These are phyloP conservation scores for Harpagoxenus sublaevis DNA, from an alignment of 2,888 invertebrate genomes.

Conservation along the genomic window DNA sequence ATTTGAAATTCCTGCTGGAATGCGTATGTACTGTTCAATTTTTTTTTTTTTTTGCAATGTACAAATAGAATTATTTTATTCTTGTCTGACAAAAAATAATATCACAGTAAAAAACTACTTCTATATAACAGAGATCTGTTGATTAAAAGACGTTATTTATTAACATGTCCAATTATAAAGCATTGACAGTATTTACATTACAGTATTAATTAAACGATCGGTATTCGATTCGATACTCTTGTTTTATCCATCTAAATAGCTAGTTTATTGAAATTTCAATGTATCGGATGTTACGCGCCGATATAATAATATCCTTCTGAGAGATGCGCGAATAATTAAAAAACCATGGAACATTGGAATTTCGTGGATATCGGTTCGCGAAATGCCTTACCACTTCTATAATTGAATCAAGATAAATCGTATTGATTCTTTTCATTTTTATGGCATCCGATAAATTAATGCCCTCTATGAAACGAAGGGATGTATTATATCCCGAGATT, in stretches of 20 bases:
- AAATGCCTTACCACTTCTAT: not conserved
- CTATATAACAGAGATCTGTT: not conserved
- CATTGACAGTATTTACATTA: not conserved
- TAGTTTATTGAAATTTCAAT: constrained; percentile 21
- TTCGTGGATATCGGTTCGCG: not conserved
- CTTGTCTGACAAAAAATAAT: not conserved
- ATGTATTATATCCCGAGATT: constrained; percentile 40
- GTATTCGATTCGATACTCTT: constrained; percentile 4
- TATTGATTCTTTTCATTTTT: constrained; percentile 23
- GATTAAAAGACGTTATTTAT: constrained; percentile 11
- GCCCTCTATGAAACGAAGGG: not conserved
- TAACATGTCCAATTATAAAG: not conserved
- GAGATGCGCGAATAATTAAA: constrained; percentile 11
- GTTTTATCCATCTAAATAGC: not conserved
- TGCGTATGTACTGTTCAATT: not conserved
- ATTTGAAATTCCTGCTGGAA: not conserved
- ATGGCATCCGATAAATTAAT: not conserved
- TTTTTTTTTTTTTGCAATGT: not conserved
- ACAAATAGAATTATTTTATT: not conserved
- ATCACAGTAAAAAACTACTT: not conserved
- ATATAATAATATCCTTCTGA: not conserved
- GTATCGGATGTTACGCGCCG: not conserved
- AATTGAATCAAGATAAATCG: constrained; percentile 39
- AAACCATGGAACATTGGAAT: not conserved
- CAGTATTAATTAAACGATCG: constrained; percentile 3